Percentiles rank a stretch among this genome's conserved stretches.
Conservation (phyloP, 2,797 vertebrate species). For the Rhinoraja longicauda region DNA sequence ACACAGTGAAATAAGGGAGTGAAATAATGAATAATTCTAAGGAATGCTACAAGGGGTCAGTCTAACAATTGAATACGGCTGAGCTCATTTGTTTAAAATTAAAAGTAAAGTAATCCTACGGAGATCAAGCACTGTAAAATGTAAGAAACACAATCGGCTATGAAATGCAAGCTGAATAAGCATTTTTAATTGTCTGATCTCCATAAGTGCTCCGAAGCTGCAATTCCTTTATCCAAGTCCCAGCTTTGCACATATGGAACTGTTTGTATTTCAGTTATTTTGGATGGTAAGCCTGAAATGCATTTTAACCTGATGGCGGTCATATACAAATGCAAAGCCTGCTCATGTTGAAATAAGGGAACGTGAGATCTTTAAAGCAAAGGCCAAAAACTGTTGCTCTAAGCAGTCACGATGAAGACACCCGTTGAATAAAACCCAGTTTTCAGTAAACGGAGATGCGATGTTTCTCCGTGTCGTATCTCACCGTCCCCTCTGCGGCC, state of each 20-base stretch:
- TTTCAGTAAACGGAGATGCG: not conserved
- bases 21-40: constrained; percentile 1
- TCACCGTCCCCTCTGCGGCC: too few species aligned
- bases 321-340: not conserved
- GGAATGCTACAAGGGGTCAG: constrained; percentile 31
- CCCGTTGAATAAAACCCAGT: not conserved
- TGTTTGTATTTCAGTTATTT: constrained; percentile 22
- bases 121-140: not conserved
- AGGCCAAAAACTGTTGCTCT: not conserved
- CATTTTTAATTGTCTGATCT: constrained; percentile 4
- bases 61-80: constrained; percentile 25
- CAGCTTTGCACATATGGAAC: constrained; percentile 22
- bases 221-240: not conserved
- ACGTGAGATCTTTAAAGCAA: not conserved
- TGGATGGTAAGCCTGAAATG: not conserved
- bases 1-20: not conserved
- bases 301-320: constrained; percentile 12
- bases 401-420: not conserved
- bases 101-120: not conserved
- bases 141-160: not conserved
- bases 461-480: too few species aligned
- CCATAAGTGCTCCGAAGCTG: not conserved
- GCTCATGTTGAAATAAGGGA: not conserved
- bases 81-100: constrained; percentile 12
- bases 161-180: not conserved